Base-by-base conservation (phyloP, 2,113 vertebrate species). In the Eudorcas thomsonii region DNA sequence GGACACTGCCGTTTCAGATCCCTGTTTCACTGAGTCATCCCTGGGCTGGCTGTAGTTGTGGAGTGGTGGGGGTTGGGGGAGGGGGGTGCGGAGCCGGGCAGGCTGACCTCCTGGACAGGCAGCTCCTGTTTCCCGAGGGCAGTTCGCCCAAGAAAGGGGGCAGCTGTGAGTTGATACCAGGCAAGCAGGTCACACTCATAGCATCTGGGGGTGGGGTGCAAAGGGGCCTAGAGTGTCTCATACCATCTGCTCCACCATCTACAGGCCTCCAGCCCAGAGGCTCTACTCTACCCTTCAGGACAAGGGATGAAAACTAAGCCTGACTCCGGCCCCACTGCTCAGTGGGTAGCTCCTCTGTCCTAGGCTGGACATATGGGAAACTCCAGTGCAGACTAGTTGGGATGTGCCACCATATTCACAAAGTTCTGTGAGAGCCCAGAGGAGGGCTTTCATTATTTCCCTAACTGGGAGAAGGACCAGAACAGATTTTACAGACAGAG, bases 381-480 rank as follows among this genome's bases (percentile, higher is more conserved):
- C 2, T 21, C 14, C 33, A 11, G 52, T 6, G 6, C 10, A 4
- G 6, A 17, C 33, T 0, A 1, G 59, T 5, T 50, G 21, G 33
- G 23, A 50, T 0, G 0, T 7, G 7, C 36, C 39, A 2, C 25
- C 3, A 5, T 21, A 45, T 28, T 81, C 64, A 52, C 45, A 6
- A 14, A 81, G 62, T 14, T 7, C 13, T 1, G 7, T 1, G 28
- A 60, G 7, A 91, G 30, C 30, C 54, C 89, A 82, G 87, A n/a
- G 50, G 62, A 36, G n/a, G 5, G 4, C 55, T 39, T 5, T 39
- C 2, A 2, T 45, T 71, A n/a, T 59, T 45, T 25, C 50, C n/a
- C 15, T 39, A 48, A 23, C 28, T 45, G 19, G 4, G n/a, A 86
- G n/a, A 55, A 62, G 39, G 62, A 43, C 21, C 43, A 85, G 82